phyloP scores from a whole-genome alignment of 2,888 invertebrate genomes.

The Acronicta leporina region DNA sequence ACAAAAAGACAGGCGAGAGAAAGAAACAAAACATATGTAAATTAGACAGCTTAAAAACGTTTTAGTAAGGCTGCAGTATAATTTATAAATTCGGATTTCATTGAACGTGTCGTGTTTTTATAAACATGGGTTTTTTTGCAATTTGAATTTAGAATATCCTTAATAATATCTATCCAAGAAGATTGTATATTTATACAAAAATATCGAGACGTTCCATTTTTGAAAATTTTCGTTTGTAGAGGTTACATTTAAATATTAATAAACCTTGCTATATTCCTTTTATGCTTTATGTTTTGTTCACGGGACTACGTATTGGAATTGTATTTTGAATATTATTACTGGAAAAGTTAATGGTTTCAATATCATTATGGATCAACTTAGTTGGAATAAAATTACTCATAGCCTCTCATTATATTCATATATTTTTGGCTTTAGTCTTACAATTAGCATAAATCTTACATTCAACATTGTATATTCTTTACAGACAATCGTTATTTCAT shows the following conservation, averaged over 20 bases:
- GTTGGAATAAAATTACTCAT: conserved; percentile 17
- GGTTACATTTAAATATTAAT: too few species aligned
- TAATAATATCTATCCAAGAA: background rate
- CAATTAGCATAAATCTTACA: background rate
- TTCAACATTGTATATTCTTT: background rate
- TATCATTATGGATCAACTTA: conserved; percentile 15
- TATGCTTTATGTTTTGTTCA: too few species aligned
- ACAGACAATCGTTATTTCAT: background rate
- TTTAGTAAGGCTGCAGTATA: conserved; percentile 5
- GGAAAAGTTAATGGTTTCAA: conserved; percentile 4
- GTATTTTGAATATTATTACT: background rate
- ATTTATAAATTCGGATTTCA: conserved; percentile 54
- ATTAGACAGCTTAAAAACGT: too few species aligned
- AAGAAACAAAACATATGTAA: too few species aligned
- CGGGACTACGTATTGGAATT: background rate
- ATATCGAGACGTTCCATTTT: too few species aligned
- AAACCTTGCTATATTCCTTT: too few species aligned
- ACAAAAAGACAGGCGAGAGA: too few species aligned
- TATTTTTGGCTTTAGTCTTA: conserved; percentile 41
- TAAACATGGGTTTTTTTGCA: background rate
- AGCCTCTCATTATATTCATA: conserved; percentile 40
- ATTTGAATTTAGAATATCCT: conserved; percentile 7
- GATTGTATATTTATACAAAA: too few species aligned
- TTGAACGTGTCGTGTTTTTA: conserved; percentile 17
- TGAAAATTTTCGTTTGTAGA: too few species aligned